Evolutionary conservation across 1,140 invertebrate genomes (phyloP).

Genomic region (Octopus sinensis): DNA sequence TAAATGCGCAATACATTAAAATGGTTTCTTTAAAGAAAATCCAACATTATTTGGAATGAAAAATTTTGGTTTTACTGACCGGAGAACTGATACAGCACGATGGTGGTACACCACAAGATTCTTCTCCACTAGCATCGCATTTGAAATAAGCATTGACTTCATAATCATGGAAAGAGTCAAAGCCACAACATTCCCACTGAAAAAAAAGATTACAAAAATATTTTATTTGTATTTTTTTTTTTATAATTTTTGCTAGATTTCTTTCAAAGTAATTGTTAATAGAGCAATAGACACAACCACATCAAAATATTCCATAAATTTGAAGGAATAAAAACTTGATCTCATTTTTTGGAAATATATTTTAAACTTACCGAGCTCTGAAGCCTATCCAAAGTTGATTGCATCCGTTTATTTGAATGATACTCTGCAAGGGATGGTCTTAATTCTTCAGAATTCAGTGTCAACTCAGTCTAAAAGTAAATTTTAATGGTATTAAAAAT

Average conservation of each 20-base stretch:
- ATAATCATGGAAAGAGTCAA: conserved; percentile 38
- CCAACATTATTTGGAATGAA: too few species aligned
- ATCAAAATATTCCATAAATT: too few species aligned
- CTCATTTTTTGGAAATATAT: background rate
- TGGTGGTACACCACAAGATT: conserved; percentile 38
- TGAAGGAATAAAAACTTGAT: too few species aligned
- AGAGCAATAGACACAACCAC: too few species aligned
- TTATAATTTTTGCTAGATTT: too few species aligned
- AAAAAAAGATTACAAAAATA: conserved; percentile 10
- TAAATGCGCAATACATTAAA: too few species aligned
- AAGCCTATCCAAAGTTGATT: conserved; percentile 9
- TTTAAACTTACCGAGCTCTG: conserved; percentile 4
- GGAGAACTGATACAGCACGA: conserved; percentile 30
- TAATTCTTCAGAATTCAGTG: background rate
- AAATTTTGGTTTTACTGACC: background rate
- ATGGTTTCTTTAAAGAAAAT: too few species aligned
- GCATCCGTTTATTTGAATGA: background rate
- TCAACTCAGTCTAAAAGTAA: background rate
- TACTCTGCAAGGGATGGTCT: background rate
- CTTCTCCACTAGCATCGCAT: conserved; percentile 26
- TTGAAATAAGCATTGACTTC: conserved; percentile 30
- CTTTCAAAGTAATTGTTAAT: too few species aligned
- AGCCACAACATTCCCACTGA: conserved; percentile 44
- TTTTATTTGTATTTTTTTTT: background rate
- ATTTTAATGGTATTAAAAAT: too few species aligned